Evolutionary conservation across 2,888 invertebrate genomes (phyloP), one percentile per base, ranked within the genome.

Genomic region (Eulithis testata): DNA sequence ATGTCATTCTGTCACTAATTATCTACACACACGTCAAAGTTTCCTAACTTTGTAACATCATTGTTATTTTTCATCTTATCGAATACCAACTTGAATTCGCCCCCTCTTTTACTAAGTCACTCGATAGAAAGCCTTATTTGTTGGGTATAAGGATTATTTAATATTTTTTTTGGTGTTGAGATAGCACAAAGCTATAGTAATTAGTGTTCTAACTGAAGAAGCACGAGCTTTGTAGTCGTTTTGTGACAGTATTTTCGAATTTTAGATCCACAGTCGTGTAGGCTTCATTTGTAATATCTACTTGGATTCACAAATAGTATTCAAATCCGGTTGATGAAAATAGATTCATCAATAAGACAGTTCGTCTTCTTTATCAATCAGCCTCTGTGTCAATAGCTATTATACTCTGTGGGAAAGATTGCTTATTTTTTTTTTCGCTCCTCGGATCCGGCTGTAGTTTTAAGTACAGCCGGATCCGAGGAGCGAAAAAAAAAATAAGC

Each of bases 161-260:
- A 3, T 37, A 4, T n/a, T 1, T 11, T 9, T 7, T 11, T 4
- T 12, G 11, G 40, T 53, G 11, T 49, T 3, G 66, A 66, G 60
- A 68, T 76, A 82, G 75, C 49, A 14, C 81, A 70, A 45, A 77
- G 65, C 66, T 72, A 58, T 77, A 55, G 61, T 85, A 87, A 89
- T 89, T 87, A 87, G 77, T 81, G 60, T 75, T 76, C 83, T 87
- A 87, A 88, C 82, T 80, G 74, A 73, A 73, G 71, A 74, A 73
- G 81, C 89, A 88, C 85, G 87, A 83, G 74, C 62, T 59, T 71
- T 74, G 79, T 84, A 86, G 84, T 87, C 66, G 68, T 80, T 82
- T 84, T 83, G 75, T 80, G 76, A 79, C 77, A 81, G 81, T 76
- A 76, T 75, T 76, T 79, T 74, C 76, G 76, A 77, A 81, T 80